These are phyloP conservation scores for Neotoma lepida DNA, from an alignment of 2,113 vertebrate species.

Conservation along the genomic window DNA sequence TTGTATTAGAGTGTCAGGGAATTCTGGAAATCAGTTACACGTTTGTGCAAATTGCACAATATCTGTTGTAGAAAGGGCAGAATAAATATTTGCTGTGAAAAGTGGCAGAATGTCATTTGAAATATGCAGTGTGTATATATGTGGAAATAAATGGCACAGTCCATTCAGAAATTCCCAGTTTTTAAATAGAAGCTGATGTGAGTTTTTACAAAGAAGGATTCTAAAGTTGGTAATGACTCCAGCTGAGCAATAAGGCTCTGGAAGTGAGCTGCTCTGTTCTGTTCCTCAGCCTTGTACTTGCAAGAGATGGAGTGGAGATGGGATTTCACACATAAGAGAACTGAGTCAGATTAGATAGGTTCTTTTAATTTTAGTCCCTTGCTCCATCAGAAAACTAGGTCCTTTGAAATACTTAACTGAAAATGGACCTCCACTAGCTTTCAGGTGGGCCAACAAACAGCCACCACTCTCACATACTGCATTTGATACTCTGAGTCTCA, in stretches of 20 bases:
- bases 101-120: slow-evolving; percentile 27
- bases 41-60: not conserved
- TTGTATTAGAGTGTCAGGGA: not conserved
- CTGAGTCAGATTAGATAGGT: not conserved
- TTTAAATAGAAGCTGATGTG: slow-evolving; percentile 1
- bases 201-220: slow-evolving; percentile 4
- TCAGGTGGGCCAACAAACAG: not conserved
- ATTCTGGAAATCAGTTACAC: slow-evolving; percentile 17
- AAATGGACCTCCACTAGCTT: slow-evolving; percentile 7
- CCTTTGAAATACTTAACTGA: not conserved
- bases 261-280: not conserved
- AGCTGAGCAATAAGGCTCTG: not conserved
- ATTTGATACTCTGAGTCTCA: not conserved
- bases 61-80: not conserved
- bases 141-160: not conserved
- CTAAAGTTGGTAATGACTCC: not conserved
- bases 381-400: slow-evolving; percentile 11
- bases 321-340: slow-evolving; percentile 36
- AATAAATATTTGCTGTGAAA: not conserved
- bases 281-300: not conserved
- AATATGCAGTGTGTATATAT: not conserved
- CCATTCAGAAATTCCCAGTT: slow-evolving; percentile 25
- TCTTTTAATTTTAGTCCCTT: not conserved
- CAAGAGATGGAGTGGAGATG: not conserved
- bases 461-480: not conserved